These are phyloP conservation scores for Drosophila differens DNA, from an alignment of 2,888 invertebrate genomes.

Conservation along the genomic window DNA sequence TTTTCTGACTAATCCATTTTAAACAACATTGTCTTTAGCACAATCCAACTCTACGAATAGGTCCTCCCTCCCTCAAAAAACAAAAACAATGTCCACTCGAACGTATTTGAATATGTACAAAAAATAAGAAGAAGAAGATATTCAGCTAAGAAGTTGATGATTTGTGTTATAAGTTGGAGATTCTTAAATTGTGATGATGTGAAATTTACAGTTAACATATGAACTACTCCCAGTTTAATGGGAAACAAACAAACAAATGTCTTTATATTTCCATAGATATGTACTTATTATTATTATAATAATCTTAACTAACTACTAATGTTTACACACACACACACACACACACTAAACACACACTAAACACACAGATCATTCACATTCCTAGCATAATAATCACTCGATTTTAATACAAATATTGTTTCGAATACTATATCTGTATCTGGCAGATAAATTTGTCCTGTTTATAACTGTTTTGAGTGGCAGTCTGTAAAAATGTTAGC, in stretches of 20 bases:
- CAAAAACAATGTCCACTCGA: constrained; percentile 23
- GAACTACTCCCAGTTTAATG: constrained; percentile 85
- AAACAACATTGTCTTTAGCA: constrained; percentile 22
- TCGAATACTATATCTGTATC: constrained; percentile 29
- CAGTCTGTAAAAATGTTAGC: constrained; percentile 11
- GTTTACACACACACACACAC: constrained; percentile 35
- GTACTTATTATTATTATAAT: constrained; percentile 59
- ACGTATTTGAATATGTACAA: constrained; percentile 44
- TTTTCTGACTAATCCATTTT: constrained; percentile 19
- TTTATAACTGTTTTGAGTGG: constrained; percentile 36
- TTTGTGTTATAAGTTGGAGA: constrained; percentile 73
- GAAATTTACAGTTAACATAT: constrained; percentile 86
- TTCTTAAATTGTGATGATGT: constrained; percentile 85
- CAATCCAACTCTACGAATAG: constrained; percentile 41
- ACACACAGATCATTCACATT: constrained; percentile 23
- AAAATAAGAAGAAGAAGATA: background rate
- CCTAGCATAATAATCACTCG: constrained; percentile 20
- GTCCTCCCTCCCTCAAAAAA: background rate
- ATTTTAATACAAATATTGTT: constrained; percentile 28
- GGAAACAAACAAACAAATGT: constrained; percentile 79
- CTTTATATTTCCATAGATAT: constrained; percentile 76
- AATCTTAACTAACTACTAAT: constrained; percentile 63
- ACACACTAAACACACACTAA: constrained; percentile 11
- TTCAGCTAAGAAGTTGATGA: constrained; percentile 16
- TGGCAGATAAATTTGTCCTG: constrained; percentile 44